These are phyloP conservation scores for Serinus canaria DNA, from an alignment of 2,113 vertebrate species.

Conservation along the genomic window DNA sequence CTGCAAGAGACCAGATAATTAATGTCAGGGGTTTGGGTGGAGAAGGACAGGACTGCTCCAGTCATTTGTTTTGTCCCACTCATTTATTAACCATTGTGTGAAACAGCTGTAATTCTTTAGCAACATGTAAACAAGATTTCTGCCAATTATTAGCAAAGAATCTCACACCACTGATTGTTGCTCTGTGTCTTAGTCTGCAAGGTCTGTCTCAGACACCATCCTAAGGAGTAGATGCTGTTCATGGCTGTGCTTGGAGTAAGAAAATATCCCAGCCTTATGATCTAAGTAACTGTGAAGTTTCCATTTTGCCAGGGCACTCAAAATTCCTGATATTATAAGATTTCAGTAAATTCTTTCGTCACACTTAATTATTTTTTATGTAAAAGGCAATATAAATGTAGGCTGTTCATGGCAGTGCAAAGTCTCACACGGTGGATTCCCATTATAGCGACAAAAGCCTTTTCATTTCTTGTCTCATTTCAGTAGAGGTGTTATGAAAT, in stretches of 20 bases:
- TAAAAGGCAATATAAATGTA: not conserved
- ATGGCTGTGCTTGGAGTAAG: not conserved
- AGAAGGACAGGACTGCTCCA: not conserved
- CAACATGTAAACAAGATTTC: not conserved
- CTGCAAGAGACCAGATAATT: conserved; percentile 15
- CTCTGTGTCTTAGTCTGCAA: not conserved
- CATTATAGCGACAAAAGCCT: not conserved
- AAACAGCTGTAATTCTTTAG: conserved; percentile 35
- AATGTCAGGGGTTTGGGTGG: not conserved
- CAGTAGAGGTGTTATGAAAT: not conserved
- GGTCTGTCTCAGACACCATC: not conserved
- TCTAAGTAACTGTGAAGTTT: conserved; percentile 16
- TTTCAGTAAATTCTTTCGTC: not conserved
- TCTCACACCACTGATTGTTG: not conserved
- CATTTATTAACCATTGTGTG: not conserved
- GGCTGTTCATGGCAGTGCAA: not conserved
- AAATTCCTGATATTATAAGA: conserved; percentile 12
- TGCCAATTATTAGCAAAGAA: not conserved
- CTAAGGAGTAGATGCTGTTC: not conserved
- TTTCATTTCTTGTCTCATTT: not conserved
- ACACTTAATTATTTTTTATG: not conserved
- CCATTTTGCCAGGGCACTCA: not conserved
- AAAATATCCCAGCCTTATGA: not conserved
- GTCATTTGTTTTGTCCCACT: conserved; percentile 20
- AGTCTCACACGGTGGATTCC: not conserved